Conservation (phyloP, 2,113 vertebrate species). For the Acanthisitta chloris region DNA sequence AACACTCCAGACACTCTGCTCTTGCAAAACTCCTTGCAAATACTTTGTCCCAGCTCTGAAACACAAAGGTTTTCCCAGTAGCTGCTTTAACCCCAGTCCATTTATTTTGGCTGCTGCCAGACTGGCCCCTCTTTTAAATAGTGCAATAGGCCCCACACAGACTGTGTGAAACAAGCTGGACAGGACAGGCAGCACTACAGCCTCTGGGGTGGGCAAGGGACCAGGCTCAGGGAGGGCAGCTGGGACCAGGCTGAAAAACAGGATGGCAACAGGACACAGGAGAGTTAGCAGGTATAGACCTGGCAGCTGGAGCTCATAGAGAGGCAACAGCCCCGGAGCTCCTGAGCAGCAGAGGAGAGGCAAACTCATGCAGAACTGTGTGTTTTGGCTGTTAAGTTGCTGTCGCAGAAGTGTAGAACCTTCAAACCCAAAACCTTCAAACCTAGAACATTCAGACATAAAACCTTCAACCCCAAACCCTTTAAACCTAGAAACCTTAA, state of each 20-base stretch:
- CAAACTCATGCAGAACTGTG: background rate
- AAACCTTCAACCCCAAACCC: no score
- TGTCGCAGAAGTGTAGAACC: background rate
- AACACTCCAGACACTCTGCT: background rate
- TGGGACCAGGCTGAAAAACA: background rate
- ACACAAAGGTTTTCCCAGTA: background rate
- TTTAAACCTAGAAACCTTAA: no score
- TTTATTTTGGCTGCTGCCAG: background rate
- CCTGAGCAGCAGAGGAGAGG: background rate
- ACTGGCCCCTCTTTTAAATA: background rate
- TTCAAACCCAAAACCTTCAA: no score
- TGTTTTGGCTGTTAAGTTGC: background rate
- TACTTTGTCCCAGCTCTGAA: background rate
- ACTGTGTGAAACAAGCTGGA: rapidly evolving
- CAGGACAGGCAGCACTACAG: background rate
- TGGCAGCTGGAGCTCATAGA: background rate
- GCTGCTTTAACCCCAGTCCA: background rate
- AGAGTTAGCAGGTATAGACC: background rate
- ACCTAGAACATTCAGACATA: no score
- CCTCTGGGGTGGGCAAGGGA: background rate
- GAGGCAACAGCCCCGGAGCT: background rate
- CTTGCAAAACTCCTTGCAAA: background rate
- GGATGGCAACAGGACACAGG: background rate
- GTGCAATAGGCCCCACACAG: rapidly evolving
- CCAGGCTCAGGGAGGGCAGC: rapidly evolving